Evolutionary conservation across 2,888 invertebrate genomes (phyloP).

Genomic region (Heterodera filipjevi): DNA sequence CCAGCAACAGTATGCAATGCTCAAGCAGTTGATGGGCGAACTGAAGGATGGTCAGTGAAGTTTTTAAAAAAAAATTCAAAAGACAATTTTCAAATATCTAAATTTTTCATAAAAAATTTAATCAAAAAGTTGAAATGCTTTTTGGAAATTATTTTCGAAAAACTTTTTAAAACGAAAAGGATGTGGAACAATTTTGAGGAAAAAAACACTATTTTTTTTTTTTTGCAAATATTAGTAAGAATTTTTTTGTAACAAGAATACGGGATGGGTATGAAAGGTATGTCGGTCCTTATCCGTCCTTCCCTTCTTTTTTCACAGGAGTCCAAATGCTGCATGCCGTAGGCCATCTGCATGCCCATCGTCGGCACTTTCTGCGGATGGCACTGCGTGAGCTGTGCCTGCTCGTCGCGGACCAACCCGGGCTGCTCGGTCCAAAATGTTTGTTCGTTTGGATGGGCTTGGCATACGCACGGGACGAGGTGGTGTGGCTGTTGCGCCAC

Average conservation of each 20-base stretch:
- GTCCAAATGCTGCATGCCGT: slow-evolving; percentile 61
- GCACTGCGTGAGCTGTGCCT: slow-evolving; percentile 91
- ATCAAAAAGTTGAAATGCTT: too few relatives aligned
- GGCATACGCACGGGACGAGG: slow-evolving; percentile 93
- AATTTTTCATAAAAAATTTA: too few relatives aligned
- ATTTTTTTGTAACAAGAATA: not conserved
- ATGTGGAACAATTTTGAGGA: too few relatives aligned
- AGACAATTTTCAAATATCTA: too few relatives aligned
- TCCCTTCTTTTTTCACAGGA: not conserved
- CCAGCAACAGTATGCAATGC: not conserved
- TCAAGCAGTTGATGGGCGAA: slow-evolving; percentile 79
- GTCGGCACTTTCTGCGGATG: slow-evolving; percentile 91
- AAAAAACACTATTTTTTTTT: too few relatives aligned
- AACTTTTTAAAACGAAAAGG: too few relatives aligned
- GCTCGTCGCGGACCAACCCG: slow-evolving; percentile 95
- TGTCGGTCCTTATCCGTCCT: not conserved
- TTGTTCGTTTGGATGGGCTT: slow-evolving; percentile 93
- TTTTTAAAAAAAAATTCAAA: too few relatives aligned
- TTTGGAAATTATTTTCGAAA: too few relatives aligned
- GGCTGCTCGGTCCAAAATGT: slow-evolving; percentile 86
- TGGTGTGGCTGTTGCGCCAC: slow-evolving; percentile 91
- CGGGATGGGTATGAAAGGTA: not conserved
- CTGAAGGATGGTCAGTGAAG: slow-evolving; percentile 80
- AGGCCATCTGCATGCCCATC: slow-evolving; percentile 86
- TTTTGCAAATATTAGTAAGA: too few relatives aligned